These are phyloP conservation scores for Fregetta grallaria DNA, from an alignment of 2,113 vertebrate genomes.

Conservation along the genomic window DNA sequence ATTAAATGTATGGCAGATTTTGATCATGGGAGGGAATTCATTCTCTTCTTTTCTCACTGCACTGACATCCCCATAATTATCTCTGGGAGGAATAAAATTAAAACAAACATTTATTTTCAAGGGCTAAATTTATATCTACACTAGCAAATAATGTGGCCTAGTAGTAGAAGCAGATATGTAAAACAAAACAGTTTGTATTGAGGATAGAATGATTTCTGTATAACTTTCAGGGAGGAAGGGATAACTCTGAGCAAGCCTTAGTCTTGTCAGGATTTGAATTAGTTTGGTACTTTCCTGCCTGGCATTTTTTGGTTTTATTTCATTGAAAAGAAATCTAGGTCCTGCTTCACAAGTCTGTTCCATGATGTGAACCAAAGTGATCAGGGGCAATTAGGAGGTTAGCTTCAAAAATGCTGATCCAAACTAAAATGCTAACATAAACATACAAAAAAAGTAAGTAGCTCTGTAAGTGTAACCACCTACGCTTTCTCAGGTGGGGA, in stretches of 20 bases:
- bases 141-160: neutral
- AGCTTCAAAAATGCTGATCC: neutral
- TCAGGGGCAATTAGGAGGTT: neutral
- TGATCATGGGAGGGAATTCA: neutral
- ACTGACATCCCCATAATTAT: neutral
- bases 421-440: neutral
- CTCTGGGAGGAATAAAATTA: accelerated
- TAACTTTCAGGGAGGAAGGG: neutral
- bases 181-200: neutral
- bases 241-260: neutral
- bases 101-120: neutral
- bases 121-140: neutral
- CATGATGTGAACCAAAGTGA: neutral
- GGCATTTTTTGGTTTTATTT: neutral
- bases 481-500: neutral
- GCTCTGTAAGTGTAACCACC: neutral
- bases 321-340: neutral
- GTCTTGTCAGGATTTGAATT: neutral
- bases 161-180: neutral
- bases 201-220: neutral
- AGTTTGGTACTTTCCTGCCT: neutral
- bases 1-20: neutral
- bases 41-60: neutral
- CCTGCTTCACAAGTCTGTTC: neutral
- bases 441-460: neutral